Conservation (phyloP, 2,797 vertebrate species). For the Eulemur rubriventer region DNA sequence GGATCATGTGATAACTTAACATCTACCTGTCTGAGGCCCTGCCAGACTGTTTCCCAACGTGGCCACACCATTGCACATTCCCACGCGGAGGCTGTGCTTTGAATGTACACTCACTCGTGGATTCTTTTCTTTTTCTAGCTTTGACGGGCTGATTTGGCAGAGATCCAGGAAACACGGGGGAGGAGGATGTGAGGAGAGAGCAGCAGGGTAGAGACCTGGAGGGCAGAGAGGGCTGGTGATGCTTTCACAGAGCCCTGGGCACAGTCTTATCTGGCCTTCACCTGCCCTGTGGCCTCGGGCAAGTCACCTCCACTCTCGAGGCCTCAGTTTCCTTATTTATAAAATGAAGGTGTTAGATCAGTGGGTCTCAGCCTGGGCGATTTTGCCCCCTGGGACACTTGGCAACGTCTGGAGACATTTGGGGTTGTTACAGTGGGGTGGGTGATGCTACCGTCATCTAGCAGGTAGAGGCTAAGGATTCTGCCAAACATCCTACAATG, state of each 20-base stretch:
- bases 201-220: neutral
- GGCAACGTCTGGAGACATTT: neutral
- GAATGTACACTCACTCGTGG: neutral
- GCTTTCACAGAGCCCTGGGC: neutral
- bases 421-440: neutral
- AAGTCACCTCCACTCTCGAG: neutral
- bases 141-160: neutral
- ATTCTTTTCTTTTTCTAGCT: neutral
- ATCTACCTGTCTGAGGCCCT: neutral
- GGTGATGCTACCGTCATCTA: neutral
- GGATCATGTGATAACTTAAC: fast-evolving
- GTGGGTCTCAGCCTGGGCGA: neutral
- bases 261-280: neutral
- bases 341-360: neutral
- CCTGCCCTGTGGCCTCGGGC: fast-evolving
- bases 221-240: neutral
- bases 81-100: neutral
- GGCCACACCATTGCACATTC: neutral
- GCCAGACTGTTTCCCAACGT: neutral
- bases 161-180: neutral
- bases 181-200: neutral
- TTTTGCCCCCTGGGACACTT: neutral
- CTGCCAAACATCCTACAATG: neutral
- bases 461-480: neutral
- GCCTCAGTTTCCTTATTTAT: neutral